Evolutionary conservation across 1,140 invertebrate species (phyloP), one percentile per base, ranked within the genome.

Genomic region (Sarcophaga bullata): DNA sequence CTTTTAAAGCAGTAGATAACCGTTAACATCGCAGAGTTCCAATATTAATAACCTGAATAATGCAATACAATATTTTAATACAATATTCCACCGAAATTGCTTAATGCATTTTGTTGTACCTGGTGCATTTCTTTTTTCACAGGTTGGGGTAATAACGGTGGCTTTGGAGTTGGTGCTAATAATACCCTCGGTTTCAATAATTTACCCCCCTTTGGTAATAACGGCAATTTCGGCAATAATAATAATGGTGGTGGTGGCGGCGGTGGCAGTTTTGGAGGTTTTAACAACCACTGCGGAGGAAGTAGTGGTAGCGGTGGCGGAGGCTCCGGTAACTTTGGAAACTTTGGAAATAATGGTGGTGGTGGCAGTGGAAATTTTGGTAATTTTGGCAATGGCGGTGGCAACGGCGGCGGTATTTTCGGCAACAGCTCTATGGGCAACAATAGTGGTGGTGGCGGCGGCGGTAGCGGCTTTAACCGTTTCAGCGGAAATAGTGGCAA

Each of bases 131-230:
- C n/a, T n/a, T n/a, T n/a, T 68, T 19, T 73, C 37, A 7, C 80
- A 89, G 88, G 88, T 82, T 89, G 88, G 88, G 88, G 88, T 82
- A 86, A 85, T 85, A 88, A 87, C 81, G 82, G 85, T 62, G 81
- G 73, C 17, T 89, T 89, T 52, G 87, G 87, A 17, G 84, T 86
- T 52, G 87, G 87, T 3, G 87, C 87, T 78, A 89, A 89, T 62
- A 90, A 89, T 80, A 86, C 88, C 83, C 83, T 90, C 46, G 89
- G 87, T 76, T 88, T 88, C 10, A 88, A 88, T 82, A 89, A 88
- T 80, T 84, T 89, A 37, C 87, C 87, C 9, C 88, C 85, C 52
- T 83, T 87, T 48, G 87, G 86, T 81, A 89, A 89, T 73, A 89
- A 88, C n/a, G 88, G 88, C n/a, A 89, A 89, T 73, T 86, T 88